phyloP scores from a whole-genome alignment of 2,797 vertebrate genomes.

The Sebastes trivittatus region DNA sequence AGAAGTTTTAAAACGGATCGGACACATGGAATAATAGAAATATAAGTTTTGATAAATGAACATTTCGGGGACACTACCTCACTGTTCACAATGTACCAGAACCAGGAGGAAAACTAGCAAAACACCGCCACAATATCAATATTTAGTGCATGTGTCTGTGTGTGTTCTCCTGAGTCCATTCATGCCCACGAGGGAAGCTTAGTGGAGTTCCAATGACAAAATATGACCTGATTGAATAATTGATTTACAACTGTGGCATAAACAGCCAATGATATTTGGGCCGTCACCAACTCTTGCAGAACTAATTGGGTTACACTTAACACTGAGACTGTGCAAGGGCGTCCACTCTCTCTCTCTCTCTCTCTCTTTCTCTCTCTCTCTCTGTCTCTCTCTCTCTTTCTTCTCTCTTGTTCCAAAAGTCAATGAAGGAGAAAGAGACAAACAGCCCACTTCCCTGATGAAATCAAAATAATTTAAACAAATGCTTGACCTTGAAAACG shows the following conservation, averaged over 20 bases:
- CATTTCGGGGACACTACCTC: background rate
- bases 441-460: constrained; percentile 25
- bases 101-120: background rate
- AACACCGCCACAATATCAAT: background rate
- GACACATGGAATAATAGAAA: no score
- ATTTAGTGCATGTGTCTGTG: background rate
- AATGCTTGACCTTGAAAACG: constrained; percentile 40
- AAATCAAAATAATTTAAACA: constrained; percentile 34
- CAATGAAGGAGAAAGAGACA: constrained; percentile 40
- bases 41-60: background rate
- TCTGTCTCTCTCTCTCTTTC: background rate
- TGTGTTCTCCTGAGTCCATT: background rate
- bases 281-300: constrained; percentile 28
- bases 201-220: constrained; percentile 12
- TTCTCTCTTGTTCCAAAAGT: constrained; percentile 8
- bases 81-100: background rate
- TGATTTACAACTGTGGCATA: constrained; percentile 22
- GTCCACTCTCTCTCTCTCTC: no score
- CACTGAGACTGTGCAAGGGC: background rate
- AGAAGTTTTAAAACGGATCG: no score
- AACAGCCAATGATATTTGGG: constrained; percentile 36
- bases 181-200: background rate
- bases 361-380: no score
- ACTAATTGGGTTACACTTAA: constrained; percentile 54
- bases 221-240: constrained; percentile 31